Evolutionary conservation across 2,797 vertebrate genomes (phyloP).

Genomic region (Gallirallus australis): DNA sequence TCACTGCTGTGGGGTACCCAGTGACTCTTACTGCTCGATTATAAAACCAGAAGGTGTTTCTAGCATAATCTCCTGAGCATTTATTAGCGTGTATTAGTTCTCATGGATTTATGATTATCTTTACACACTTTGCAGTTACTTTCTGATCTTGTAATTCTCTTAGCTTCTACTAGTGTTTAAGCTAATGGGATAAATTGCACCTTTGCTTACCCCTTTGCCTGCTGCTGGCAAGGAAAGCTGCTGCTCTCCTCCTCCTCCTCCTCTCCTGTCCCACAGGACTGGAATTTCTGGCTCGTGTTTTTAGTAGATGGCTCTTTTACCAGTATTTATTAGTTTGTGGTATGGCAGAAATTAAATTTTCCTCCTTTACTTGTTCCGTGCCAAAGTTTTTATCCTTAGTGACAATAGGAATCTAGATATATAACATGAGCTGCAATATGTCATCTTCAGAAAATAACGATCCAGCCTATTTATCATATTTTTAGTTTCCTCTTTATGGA

Average conservation of each 20-base stretch:
- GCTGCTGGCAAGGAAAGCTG: neutral
- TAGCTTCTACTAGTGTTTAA: neutral
- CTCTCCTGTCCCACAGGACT: neutral
- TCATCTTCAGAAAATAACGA: constrained; percentile 41
- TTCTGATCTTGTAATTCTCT: constrained; percentile 46
- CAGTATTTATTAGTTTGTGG: constrained; percentile 39
- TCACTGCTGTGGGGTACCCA: neutral
- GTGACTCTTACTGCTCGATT: neutral
- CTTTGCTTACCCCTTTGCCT: constrained; percentile 18
- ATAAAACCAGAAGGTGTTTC: neutral
- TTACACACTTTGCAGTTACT: neutral
- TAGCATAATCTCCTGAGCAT: constrained; percentile 6
- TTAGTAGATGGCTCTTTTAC: constrained; percentile 22
- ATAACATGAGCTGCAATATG: constrained; percentile 29
- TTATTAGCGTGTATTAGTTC: constrained; percentile 22
- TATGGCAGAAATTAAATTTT: constrained; percentile 43
- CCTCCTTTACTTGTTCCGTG: neutral
- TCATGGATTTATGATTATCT: constrained; percentile 23
- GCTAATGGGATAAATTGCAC: neutral
- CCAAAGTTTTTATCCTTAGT: constrained; percentile 43
- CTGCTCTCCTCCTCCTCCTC: neutral
- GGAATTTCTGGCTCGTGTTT: constrained; percentile 42
- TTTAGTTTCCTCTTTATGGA: constrained; percentile 63
- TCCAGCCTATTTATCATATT: constrained; percentile 43
- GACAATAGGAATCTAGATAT: constrained; percentile 21